Evolutionary conservation across 2,797 vertebrate species (phyloP).

Genomic region (Pitangus sulphuratus): DNA sequence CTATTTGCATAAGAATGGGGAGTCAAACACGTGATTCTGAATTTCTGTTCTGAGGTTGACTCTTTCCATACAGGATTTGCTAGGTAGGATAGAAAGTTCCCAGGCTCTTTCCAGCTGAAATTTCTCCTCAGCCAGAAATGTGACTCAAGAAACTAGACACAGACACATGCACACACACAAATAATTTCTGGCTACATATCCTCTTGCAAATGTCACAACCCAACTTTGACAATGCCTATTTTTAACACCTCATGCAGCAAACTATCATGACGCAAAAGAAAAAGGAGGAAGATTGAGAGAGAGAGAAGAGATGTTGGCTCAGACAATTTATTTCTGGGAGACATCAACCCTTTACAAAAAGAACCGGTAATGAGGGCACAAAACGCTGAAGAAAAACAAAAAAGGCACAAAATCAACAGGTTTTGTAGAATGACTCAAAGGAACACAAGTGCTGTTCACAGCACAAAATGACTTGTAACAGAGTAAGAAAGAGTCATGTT

Average conservation of each 20-base stretch:
- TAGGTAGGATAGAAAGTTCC: not conserved
- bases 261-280: not conserved
- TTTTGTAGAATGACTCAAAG: constrained; percentile 28
- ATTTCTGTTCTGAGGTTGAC: not conserved
- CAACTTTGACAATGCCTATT: not conserved
- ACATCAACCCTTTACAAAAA: not conserved
- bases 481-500: not conserved
- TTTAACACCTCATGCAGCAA: not conserved
- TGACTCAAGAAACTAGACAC: not conserved
- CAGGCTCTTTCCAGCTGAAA: not conserved
- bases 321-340: not conserved
- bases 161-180: not conserved
- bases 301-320: not conserved
- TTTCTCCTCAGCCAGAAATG: not conserved
- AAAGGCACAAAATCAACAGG: not conserved
- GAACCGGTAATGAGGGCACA: not conserved
- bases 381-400: not conserved
- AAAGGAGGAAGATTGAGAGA: not conserved
- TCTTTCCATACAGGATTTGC: not conserved
- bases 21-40: not conserved
- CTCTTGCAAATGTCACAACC: not conserved
- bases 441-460: not conserved
- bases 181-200: not conserved
- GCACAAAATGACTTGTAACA: not conserved
- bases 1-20: not conserved